Conservation (phyloP, 2,888 invertebrate genomes). For the Drosophila peninsularis region DNA sequence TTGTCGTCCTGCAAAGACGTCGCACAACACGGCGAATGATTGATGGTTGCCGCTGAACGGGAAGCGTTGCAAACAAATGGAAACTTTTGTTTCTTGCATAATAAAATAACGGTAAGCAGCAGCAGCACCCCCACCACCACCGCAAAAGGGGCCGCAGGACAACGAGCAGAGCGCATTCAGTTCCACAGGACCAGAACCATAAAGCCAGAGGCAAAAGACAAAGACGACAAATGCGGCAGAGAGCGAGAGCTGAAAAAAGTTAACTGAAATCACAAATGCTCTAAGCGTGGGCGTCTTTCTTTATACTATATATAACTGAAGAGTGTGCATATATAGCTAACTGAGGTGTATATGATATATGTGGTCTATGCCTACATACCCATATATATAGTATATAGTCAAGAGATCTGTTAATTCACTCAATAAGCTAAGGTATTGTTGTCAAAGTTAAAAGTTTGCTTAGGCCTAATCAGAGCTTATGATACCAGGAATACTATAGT, state of each 20-base stretch:
- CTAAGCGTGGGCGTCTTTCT: not conserved
- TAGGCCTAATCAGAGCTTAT: not conserved
- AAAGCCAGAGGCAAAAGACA: constrained; percentile 22
- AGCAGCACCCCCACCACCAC: not conserved
- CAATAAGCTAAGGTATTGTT: not conserved
- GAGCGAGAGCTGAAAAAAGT: not conserved
- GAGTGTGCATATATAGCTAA: not conserved
- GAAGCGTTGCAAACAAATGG: constrained; percentile 75
- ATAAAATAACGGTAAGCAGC: constrained; percentile 66
- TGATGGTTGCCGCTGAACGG: constrained; percentile 76
- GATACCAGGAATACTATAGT: not conserved
- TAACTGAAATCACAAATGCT: constrained; percentile 14
- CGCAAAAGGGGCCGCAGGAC: constrained; percentile 12
- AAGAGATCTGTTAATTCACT: not conserved
- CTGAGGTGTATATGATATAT: not conserved
- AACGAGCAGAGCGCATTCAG: constrained; percentile 7
- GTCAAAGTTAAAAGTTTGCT: not conserved
- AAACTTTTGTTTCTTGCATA: constrained; percentile 81
- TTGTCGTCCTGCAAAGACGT: constrained; percentile 55
- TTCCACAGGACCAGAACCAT: constrained; percentile 3
- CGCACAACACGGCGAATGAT: constrained; percentile 77
- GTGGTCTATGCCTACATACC: too few relatives aligned
- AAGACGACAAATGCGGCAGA: not conserved
- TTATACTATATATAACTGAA: not conserved
- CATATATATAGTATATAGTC: not conserved